phyloP scores from a whole-genome alignment of 2,113 vertebrate genomes.

The Zeus faber region DNA sequence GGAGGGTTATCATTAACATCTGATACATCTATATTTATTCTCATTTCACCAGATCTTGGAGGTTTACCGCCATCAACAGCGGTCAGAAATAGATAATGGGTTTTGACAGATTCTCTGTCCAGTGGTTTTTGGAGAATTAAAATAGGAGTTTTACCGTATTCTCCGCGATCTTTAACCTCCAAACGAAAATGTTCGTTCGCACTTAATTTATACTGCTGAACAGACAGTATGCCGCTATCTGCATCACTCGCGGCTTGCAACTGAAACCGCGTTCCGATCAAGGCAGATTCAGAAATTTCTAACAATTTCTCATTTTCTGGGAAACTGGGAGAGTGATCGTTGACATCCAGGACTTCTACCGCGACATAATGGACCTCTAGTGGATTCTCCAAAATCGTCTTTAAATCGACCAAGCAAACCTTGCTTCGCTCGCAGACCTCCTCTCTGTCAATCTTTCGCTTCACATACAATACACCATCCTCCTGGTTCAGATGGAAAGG shows the following conservation, averaged over 20 bases:
- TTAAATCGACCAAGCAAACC: slow-evolving; percentile 56
- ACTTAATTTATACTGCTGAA: slow-evolving; percentile 64
- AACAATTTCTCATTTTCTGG: slow-evolving; percentile 37
- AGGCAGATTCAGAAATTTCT: slow-evolving; percentile 59
- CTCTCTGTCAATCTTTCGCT: slow-evolving; percentile 62
- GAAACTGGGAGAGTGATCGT: slow-evolving; percentile 66
- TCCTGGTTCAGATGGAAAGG: slow-evolving; percentile 63
- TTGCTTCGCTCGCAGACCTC: slow-evolving; percentile 49
- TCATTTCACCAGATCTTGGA: slow-evolving; percentile 37
- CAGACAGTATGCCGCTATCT: slow-evolving; percentile 46
- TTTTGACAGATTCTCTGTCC: slow-evolving; percentile 45
- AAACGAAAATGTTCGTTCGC: slow-evolving; percentile 57
- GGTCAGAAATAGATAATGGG: slow-evolving; percentile 47
- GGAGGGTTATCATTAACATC: slow-evolving; percentile 66
- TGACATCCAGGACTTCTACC: slow-evolving; percentile 64
- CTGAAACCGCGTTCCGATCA: slow-evolving; percentile 52
- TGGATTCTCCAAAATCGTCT: slow-evolving; percentile 65
- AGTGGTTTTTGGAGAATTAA: slow-evolving; percentile 53
- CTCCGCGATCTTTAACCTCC: slow-evolving; percentile 43
- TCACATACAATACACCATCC: slow-evolving; percentile 58
- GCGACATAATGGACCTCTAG: slow-evolving; percentile 62
- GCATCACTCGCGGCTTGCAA: slow-evolving; percentile 50
- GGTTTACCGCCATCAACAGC: slow-evolving; percentile 63
- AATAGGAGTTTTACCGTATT: slow-evolving; percentile 52
- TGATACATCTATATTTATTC: slow-evolving; percentile 42